These are phyloP conservation scores for Synergus itoensis DNA, from an alignment of 2,888 invertebrate species.

Conservation along the genomic window DNA sequence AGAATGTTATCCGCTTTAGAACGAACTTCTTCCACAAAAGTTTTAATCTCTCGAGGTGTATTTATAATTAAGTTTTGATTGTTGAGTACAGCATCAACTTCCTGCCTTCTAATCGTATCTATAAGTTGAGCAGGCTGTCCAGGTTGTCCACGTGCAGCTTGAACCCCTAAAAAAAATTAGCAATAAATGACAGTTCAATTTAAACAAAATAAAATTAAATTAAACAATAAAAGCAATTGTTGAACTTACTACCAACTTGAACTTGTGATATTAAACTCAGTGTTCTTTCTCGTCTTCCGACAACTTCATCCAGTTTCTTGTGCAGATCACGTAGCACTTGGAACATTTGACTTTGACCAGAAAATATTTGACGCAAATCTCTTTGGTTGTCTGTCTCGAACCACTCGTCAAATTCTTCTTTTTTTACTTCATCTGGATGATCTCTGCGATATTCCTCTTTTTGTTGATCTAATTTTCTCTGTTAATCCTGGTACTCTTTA, in stretches of 20 bases:
- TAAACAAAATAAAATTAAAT: conserved; percentile 37
- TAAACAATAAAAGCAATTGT: conserved; percentile 16
- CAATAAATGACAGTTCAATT: background rate
- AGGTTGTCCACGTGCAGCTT: conserved; percentile 50
- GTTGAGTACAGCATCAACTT: conserved; percentile 91
- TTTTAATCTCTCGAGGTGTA: conserved; percentile 90
- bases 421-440: conserved; percentile 69
- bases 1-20: conserved; percentile 85
- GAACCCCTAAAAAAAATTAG: conserved; percentile 54
- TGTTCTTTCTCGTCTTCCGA: conserved; percentile 92
- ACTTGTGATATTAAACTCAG: conserved; percentile 87
- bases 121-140: conserved; percentile 69
- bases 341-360: conserved; percentile 92
- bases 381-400: conserved; percentile 96
- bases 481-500: conserved; percentile 96
- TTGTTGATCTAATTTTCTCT: conserved; percentile 94
- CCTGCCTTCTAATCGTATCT: conserved; percentile 90
- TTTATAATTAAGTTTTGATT: conserved; percentile 91
- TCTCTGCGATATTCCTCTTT: conserved; percentile 91
- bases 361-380: conserved; percentile 96
- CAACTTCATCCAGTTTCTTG: conserved; percentile 88
- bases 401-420: conserved; percentile 90
- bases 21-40: conserved; percentile 84
- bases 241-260: conserved; percentile 74
- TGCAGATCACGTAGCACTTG: conserved; percentile 86